Evolutionary conservation across 2,113 vertebrate genomes (phyloP).

Genomic region (Leptocoma aspasia): DNA sequence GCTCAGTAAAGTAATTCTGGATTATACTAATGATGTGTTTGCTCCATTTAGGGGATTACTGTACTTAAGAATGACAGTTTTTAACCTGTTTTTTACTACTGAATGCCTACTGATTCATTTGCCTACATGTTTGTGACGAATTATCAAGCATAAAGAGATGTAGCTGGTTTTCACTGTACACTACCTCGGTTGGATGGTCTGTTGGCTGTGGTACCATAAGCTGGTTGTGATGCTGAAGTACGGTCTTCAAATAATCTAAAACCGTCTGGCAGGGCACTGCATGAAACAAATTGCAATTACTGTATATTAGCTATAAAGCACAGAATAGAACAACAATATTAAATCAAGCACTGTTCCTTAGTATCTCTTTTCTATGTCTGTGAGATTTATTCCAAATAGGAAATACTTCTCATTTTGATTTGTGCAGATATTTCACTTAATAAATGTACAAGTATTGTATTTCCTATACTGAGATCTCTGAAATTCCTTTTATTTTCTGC

Average conservation of each 20-base stretch:
- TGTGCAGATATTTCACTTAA: conserved; percentile 39
- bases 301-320: neutral
- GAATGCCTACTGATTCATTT: neutral
- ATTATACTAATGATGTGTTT: neutral
- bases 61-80: neutral
- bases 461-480: neutral
- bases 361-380: neutral
- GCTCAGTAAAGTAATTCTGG: neutral
- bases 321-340: neutral
- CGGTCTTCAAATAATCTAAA: conserved; percentile 93
- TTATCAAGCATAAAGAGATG: neutral
- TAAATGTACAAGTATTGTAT: neutral
- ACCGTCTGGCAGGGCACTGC: conserved; percentile 96
- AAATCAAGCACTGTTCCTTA: conserved; percentile 21
- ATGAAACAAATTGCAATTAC: conserved; percentile 35
- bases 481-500: conserved; percentile 18
- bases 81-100: neutral
- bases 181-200: conserved; percentile 92
- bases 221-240: conserved; percentile 95
- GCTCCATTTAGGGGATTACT: neutral
- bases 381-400: conserved; percentile 13
- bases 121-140: neutral
- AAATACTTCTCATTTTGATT: conserved; percentile 46
- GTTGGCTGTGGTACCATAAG: conserved; percentile 82
- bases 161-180: neutral